These are phyloP conservation scores for Meandrina meandrites DNA, from an alignment of 92 coral and sea anemone species.

Conservation along the genomic window DNA sequence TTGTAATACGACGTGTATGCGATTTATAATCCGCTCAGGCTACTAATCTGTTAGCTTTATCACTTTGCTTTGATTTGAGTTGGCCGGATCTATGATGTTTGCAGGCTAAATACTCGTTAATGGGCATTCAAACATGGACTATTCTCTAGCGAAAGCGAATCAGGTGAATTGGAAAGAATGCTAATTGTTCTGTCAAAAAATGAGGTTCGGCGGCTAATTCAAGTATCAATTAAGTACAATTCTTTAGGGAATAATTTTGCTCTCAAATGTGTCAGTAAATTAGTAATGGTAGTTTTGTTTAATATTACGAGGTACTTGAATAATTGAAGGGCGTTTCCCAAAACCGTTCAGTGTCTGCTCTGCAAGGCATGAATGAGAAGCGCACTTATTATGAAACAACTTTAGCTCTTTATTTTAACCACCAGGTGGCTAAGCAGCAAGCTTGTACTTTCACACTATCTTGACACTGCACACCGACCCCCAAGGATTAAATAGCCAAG, in stretches of 20 bases:
- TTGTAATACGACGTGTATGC: not conserved
- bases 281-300: not conserved
- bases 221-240: not conserved
- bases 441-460: not conserved
- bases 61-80: not conserved
- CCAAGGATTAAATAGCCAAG: not conserved
- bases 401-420: not conserved
- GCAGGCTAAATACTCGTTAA: not conserved
- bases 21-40: not conserved
- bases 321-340: not conserved
- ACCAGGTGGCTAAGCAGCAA: not conserved
- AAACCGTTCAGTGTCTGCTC: not conserved
- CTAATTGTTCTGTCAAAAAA: not conserved
- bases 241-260: conserved; percentile 35
- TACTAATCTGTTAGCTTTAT: not conserved
- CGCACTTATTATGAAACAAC: not conserved
- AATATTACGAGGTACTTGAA: not conserved
- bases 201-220: not conserved
- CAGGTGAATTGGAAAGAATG: not conserved
- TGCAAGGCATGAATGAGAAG: not conserved
- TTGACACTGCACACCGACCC: not conserved
- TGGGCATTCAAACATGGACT: not conserved
- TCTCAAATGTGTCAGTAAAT: conserved; percentile 6
- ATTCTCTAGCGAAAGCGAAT: not conserved
- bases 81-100: not conserved